These are phyloP conservation scores for Herpetotheres cachinnans DNA, from an alignment of 2,113 vertebrate genomes.

Conservation along the genomic window DNA sequence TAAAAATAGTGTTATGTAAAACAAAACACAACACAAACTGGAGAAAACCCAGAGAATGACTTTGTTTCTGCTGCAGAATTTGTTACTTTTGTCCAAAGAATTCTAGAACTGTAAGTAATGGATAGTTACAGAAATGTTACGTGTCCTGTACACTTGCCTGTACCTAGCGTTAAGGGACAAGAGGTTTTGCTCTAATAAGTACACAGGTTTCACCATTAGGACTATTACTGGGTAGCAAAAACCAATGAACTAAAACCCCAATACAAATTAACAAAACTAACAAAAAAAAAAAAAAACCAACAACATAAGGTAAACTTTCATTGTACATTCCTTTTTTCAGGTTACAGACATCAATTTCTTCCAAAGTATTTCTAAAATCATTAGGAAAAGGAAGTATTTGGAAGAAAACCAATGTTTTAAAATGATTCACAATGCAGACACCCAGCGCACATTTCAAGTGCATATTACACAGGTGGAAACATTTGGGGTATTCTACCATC, in stretches of 20 bases:
- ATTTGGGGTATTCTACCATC: background rate
- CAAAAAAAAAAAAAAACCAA: too few species aligned
- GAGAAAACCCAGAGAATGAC: background rate
- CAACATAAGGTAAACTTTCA: background rate
- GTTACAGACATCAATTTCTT: background rate
- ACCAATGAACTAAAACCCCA: background rate
- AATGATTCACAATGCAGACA: background rate
- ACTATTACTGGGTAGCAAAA: background rate
- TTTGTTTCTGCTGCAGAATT: background rate
- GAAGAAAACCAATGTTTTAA: background rate
- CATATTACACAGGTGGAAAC: background rate
- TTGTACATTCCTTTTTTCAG: fast-evolving
- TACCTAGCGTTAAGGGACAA: background rate
- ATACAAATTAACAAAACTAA: background rate
- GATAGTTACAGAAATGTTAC: background rate
- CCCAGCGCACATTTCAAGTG: background rate
- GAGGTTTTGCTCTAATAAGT: background rate
- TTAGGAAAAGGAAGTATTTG: background rate
- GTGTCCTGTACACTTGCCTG: background rate
- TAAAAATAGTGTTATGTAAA: background rate
- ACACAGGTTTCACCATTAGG: background rate
- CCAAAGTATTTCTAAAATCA: background rate
- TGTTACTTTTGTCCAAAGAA: background rate
- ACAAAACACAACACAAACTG: background rate
- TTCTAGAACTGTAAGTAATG: background rate